Evolutionary conservation across 2,113 vertebrate species (phyloP), one percentile per base, ranked within the genome.

Genomic region (Raja brachyura): DNA sequence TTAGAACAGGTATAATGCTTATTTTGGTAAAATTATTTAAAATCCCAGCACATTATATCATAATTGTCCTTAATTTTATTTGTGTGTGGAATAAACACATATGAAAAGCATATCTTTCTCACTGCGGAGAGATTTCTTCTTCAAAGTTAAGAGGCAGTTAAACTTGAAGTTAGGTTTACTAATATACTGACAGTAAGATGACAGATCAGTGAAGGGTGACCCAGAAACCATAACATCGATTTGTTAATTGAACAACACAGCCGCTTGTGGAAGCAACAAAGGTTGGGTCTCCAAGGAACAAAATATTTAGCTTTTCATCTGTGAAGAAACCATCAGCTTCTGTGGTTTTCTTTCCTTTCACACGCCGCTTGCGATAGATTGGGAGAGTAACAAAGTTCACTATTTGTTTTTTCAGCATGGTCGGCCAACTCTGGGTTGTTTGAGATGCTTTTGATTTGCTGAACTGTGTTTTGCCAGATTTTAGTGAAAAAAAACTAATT

Each of bases 231-330:
- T 33, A 92, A 54, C 68, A 92, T 73, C 18, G 28, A 66, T 28
- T 92, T 92, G 33, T 73, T 74, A 39, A 48, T 73, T 92, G 78
- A 81, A 54, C 90, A 92, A 28, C 7, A 25, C 68, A 92, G 66
- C 68, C 25, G 90, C 90, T 54, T 74, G 90, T 92, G 0, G 22
- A 74, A 73, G 66, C 48, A 92, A 92, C 90, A 54, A 92, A 92
- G 90, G 68, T 28, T 73, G 90, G 61, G 68, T 92, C 90, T 92
- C 90, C 68, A 54, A 92, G 90, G 90, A 92, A 20, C 68, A 92
- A 92, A 92, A 92, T 73, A 92, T 92, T 92, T 92, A 13, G 68
- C 90, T 73, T 73, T 74, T 73, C 33, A 48, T 73, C 86, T 90
- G 59, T 90, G n/a, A n/a, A 66, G 59, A 33, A 66, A 59, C 85